phyloP scores from a whole-genome alignment of 2,113 vertebrate species.

The Pampusana beccarii region DNA sequence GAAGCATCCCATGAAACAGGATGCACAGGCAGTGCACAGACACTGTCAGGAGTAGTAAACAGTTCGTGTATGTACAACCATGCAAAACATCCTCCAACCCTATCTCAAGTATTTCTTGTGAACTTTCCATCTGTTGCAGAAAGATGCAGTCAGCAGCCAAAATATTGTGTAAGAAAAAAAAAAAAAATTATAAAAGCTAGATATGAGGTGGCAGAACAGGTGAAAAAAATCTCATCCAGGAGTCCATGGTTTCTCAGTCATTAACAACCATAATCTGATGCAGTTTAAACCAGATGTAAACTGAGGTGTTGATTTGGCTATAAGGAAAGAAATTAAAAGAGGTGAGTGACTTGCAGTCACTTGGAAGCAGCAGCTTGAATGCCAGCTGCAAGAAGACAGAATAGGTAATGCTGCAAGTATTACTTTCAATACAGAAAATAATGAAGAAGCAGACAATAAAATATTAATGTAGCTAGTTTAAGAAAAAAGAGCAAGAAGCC shows the following conservation, averaged over 20 bases:
- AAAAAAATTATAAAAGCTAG: background rate
- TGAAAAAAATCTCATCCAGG: background rate
- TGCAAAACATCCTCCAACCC: background rate
- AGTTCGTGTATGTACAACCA: background rate
- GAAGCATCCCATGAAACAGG: background rate
- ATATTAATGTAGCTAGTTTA: background rate
- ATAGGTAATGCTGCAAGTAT: background rate
- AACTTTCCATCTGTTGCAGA: background rate
- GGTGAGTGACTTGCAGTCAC: background rate
- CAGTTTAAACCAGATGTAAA: background rate
- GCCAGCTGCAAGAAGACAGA: background rate
- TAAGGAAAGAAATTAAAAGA: background rate
- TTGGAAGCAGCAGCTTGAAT: background rate
- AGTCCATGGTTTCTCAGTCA: background rate
- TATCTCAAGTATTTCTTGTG: rapidly evolving
- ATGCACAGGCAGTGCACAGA: background rate
- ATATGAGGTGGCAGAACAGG: background rate
- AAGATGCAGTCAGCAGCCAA: background rate
- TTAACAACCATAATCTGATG: background rate
- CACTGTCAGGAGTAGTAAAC: background rate
- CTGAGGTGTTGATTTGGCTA: background rate
- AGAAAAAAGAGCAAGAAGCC: background rate
- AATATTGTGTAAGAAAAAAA: background rate
- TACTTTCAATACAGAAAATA: background rate
- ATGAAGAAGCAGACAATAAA: background rate